Evolutionary conservation across 1,140 invertebrate species (phyloP).

Genomic region (Rhyacophila brunnea): DNA sequence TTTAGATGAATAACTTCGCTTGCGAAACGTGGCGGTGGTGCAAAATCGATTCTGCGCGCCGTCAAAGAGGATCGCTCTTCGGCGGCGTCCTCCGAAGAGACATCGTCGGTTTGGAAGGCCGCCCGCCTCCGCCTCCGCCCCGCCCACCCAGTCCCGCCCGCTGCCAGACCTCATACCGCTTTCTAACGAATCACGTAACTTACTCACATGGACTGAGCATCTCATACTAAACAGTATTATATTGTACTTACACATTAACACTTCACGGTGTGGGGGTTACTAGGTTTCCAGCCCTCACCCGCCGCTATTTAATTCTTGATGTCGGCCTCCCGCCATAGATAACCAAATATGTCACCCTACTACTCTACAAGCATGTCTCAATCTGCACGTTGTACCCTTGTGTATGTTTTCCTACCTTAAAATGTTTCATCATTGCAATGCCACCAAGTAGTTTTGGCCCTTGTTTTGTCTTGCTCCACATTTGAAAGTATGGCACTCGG

Average conservation of each 20-base stretch:
- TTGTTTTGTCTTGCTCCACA: conserved; percentile 29
- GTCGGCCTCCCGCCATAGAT: no score
- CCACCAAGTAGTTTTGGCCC: conserved; percentile 18
- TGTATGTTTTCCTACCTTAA: not conserved
- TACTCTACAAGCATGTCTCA: conserved; percentile 4
- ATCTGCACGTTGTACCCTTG: not conserved
- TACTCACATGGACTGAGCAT: not conserved
- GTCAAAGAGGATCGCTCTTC: conserved; percentile 12
- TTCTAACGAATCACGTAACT: conserved; percentile 9
- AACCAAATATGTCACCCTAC: not conserved
- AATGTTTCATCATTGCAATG: not conserved
- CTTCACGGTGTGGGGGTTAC: not conserved
- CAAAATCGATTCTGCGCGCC: conserved; percentile 35
- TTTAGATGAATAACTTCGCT: conserved; percentile 33
- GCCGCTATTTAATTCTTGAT: no score
- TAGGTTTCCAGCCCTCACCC: no score
- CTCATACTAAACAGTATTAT: no score
- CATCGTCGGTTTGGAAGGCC: not conserved
- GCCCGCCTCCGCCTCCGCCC: not conserved
- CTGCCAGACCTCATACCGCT: conserved; percentile 11
- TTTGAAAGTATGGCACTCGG: conserved; percentile 35
- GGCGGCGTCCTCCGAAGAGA: not conserved
- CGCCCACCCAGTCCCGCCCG: conserved; percentile 8
- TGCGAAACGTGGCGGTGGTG: conserved; percentile 33
- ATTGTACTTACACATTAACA: not conserved